Evolutionary conservation across 2,113 vertebrate genomes (phyloP).

Genomic region (Strix aluco): DNA sequence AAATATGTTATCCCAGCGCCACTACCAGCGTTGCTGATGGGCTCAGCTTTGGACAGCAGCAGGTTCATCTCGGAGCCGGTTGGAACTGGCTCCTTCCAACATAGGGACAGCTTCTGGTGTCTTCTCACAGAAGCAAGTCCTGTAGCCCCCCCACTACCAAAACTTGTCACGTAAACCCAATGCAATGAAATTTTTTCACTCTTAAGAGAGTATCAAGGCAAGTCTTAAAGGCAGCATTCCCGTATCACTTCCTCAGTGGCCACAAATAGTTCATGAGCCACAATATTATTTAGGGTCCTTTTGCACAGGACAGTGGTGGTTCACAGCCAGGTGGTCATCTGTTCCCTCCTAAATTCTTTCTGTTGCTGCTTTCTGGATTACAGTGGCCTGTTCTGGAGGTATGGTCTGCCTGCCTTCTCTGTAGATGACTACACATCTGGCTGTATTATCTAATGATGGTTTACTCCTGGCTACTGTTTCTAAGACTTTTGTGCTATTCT

Average conservation of each 20-base stretch:
- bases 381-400: neutral
- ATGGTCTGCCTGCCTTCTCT: neutral
- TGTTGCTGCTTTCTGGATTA: neutral
- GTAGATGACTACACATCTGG: neutral
- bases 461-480: neutral
- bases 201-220: neutral
- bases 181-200: neutral
- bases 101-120: neutral
- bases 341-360: neutral
- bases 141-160: neutral
- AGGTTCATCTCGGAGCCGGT: rapidly evolving
- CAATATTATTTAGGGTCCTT: rapidly evolving
- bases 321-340: neutral
- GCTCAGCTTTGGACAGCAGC: neutral
- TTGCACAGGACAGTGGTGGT: neutral
- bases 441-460: neutral
- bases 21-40: rapidly evolving
- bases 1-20: rapidly evolving
- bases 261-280: neutral
- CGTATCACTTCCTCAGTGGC: neutral
- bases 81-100: neutral
- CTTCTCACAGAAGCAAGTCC: neutral
- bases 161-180: neutral
- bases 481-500: neutral
- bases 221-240: neutral